These are phyloP conservation scores for Anoplophora glabripennis DNA, from an alignment of 1,140 invertebrate species.

Conservation along the genomic window DNA sequence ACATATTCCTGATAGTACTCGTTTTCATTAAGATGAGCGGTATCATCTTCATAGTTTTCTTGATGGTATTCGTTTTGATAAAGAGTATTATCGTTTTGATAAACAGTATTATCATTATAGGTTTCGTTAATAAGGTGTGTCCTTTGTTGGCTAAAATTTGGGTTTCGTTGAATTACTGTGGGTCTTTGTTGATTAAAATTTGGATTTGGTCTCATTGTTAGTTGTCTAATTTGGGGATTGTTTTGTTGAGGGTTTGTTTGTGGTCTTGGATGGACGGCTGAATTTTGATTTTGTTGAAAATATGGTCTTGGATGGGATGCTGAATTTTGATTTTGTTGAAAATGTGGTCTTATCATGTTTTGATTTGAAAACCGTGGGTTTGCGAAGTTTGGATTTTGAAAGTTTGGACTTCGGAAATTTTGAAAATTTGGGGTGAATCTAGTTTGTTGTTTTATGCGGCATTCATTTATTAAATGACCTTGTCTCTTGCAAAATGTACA, in stretches of 20 bases:
- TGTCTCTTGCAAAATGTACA: too few relatives aligned
- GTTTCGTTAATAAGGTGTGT: not conserved
- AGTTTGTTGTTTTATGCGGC: too few relatives aligned
- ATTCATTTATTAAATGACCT: too few relatives aligned
- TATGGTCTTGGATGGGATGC: not conserved
- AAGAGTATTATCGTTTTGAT: not conserved
- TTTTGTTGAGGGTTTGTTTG: not conserved
- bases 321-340: not conserved
- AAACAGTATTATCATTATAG: not conserved
- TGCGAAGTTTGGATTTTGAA: not conserved
- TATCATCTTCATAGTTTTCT: too few relatives aligned
- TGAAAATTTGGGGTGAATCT: too few relatives aligned
- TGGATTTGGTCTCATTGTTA: not conserved
- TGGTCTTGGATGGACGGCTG: not conserved
- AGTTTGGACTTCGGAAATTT: not conserved
- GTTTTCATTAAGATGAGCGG: too few relatives aligned
- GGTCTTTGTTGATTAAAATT: slow-evolving; percentile 3
- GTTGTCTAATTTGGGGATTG: not conserved
- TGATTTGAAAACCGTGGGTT: not conserved
- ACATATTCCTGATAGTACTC: too few relatives aligned
- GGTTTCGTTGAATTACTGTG: not conserved
- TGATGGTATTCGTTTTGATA: not conserved
- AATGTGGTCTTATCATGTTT: too few relatives aligned
- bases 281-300: not conserved
- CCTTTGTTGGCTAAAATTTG: slow-evolving; percentile 1